Evolutionary conservation across 2,797 vertebrate species (phyloP), one percentile per base, ranked within the genome.

Genomic region (Acrossocheilus fasciatus): DNA sequence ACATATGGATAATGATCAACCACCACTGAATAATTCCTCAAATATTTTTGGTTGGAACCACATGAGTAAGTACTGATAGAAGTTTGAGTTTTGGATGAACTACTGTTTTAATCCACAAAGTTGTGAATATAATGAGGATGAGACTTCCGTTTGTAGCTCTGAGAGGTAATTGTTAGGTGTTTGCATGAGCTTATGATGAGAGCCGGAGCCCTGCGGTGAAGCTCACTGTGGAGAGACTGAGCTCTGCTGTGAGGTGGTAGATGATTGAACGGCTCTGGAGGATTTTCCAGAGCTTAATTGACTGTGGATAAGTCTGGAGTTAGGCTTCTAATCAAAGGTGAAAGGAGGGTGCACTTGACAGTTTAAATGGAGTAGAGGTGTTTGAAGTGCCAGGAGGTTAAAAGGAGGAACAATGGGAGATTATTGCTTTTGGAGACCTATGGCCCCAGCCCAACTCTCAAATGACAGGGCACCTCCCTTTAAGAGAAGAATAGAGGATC

Each of bases 231-330:
- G 43, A 79, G 84, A 62, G 50, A 43, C 79, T 77, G 64, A 83
- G 80, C 84, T 36, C n/a, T 79, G 64, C 80, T 82, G n/a, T 23
- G 45, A 82, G 83, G 72, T 70, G 14, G 41, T 52, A 85, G 68
- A 83, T 86, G 84, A 76, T 59, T 69, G 80, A 83, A 76, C 15
- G 43, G 69, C 82, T 88, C 74, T 23, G 43, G 30, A 59, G 76
- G 82, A 87, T 85, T 87, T 90, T 88, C 74, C 70, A 52, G 34
- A 83, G 88, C 88, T 88, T 90, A 88, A 68, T 80, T 82, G 82
- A 85, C 80, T 82, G 39, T 66, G 80, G 62, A 77, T 84, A 79
- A 87, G 69, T 82, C 59, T 17, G 72, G 74, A 87, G 82, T 73
- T 82, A 54, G 84, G 36, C 81, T 87, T 85, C 47, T 64, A 88